Evolutionary conservation across 2,113 vertebrate genomes (phyloP), one percentile per base, ranked within the genome.

Genomic region (Lepisosteus oculatus): DNA sequence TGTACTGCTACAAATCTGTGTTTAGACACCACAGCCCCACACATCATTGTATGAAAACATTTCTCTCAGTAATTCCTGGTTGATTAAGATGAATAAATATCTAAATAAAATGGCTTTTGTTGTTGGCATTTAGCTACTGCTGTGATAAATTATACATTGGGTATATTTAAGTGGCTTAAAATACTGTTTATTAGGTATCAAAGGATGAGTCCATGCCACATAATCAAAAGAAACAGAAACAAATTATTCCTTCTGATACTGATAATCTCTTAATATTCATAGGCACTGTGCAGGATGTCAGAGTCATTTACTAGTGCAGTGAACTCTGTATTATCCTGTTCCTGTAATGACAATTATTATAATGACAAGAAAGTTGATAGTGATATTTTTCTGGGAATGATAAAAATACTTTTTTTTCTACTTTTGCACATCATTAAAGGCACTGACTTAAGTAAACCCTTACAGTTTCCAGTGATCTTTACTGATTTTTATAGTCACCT

Each of bases 191-290:
- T 62, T 15, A 42, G 56, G 65, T 47, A 42, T 43, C 72, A 17
- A 57, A 57, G n/a, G 63, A 68, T 55, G 65, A 54, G 29, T 73
- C 43, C 43, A 4, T 47, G 47, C 65, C 13, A 63, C 29, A 45
- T 66, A 14, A 72, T 72, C 67, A 43, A 61, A 66, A 47, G 64
- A 56, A 72, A 14, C 29, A n/a, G 63, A 68, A 55, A 68, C 54
- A n/a, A 55, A 68, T 68, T 55, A 68, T 68, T 68, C 54, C 47
- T 13, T 15, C 41, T 68, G 29, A 13, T 6, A 13, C 66, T 43
- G 17, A 69, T 69, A 11, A 59, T 56, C 6, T 12, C 2, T 56
- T 51, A 51, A 51, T 51, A 51, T 51, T 51, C 9, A 1, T 51
- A 51, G 47, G 47, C 5, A 51, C 5, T 51, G 47, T 51, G 9